Conservation (phyloP, 2,888 invertebrate genomes). For the Phoronis australis region DNA sequence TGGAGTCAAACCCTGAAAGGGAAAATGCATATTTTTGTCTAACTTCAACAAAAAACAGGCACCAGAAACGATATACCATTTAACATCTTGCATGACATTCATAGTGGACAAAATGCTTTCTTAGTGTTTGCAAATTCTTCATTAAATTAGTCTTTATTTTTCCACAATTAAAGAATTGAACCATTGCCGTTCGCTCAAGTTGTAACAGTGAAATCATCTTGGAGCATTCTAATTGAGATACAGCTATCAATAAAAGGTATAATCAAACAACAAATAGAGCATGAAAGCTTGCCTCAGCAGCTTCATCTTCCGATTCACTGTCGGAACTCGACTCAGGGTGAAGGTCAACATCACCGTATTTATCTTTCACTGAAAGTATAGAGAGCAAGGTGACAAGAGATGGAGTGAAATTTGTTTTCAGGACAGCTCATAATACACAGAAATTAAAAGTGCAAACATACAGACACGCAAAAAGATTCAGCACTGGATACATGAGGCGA, state of each 20-base stretch:
- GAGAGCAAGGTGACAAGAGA: slow-evolving; percentile 20
- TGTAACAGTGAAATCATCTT: too few species aligned
- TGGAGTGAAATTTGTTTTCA: slow-evolving; percentile 33
- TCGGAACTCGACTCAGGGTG: slow-evolving; percentile 52
- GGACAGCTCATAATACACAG: neutral
- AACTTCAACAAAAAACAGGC: neutral
- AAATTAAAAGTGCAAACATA: neutral
- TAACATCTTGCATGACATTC: neutral
- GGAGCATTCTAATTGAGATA: neutral
- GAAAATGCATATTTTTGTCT: neutral
- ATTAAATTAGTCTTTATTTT: too few species aligned
- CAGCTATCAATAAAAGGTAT: neutral
- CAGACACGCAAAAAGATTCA: neutral
- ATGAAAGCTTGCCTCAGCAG: slow-evolving; percentile 35
- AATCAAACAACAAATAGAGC: neutral
- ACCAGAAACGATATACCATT: too few species aligned
- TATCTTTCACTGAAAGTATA: slow-evolving; percentile 65
- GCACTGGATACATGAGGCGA: slow-evolving; percentile 4
- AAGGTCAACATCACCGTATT: slow-evolving; percentile 64
- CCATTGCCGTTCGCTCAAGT: too few species aligned
- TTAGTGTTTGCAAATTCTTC: too few species aligned
- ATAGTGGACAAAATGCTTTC: too few species aligned
- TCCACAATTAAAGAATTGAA: too few species aligned
- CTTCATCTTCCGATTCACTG: slow-evolving; percentile 43
- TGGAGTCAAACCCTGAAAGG: slow-evolving; percentile 59